Base-by-base conservation (phyloP, 1,140 invertebrate species). In the Lethrus apterus region DNA sequence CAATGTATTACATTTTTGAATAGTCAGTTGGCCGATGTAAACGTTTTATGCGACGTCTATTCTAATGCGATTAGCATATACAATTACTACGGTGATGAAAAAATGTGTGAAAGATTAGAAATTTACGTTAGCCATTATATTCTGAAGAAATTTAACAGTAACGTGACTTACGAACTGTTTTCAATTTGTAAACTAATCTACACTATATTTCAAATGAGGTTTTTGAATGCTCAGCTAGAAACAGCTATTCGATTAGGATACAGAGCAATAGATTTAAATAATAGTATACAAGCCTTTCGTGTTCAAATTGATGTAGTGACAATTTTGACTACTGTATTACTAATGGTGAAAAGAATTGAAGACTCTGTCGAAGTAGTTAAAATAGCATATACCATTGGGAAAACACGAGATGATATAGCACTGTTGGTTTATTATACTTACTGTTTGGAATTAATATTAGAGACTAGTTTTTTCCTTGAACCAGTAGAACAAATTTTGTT, bases 341-440 rank as follows among this genome's bases (percentile, higher is more conserved):
- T 70, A 13, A 42, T 59, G 3, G 51, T 64, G n/a, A 50, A 66
- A 35, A 62, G 67, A 17, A 64, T 72, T 47, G 50, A 59, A 48
- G 69, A 72, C 56, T 63, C 69, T 4, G 54, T 71, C 21, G 57
- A 66, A 29, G 48, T 69, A 15, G 34, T 63, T 10, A 7, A 30
- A 10, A 14, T 18, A 18, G 21, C 14, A 14, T 51, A 63, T 26
- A 52, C 56, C 19, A 53, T 67, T 18, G 49, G 52, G n/a, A 53
- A 62, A 42, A 59, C 59, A 20, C 48, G 58, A 32, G 44, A 47
- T 23, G 55, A 62, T 18, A 46, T 53, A 10, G 61, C 54, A 45
- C 63, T 68, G 54, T 64, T 64, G 10, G 69, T 64, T 64, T 72
- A 72, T 52, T 67, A 70, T 48, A 67, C 70, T 8, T 56, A 70